Evolutionary conservation across 2,797 vertebrate species (phyloP).

Genomic region (Lophotriccus pileatus): DNA sequence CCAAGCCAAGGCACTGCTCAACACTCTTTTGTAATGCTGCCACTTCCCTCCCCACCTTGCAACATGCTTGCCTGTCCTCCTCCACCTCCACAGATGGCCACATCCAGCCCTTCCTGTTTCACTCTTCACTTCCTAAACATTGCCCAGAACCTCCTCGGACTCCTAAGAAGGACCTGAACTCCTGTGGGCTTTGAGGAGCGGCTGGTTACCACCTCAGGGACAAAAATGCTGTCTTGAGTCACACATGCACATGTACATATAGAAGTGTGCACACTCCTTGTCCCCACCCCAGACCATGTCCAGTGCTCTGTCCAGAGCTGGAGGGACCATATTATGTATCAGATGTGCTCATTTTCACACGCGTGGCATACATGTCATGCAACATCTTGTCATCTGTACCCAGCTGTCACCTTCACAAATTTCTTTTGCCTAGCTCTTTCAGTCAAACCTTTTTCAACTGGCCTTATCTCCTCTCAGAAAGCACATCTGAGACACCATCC

Average conservation of each 20-base stretch:
- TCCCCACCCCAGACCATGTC: not conserved
- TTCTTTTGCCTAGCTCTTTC: not conserved
- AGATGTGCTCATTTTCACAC: not conserved
- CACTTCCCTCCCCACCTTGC: not conserved
- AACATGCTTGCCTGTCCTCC: not conserved
- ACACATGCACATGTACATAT: fast-evolving
- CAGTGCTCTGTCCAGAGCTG: not conserved
- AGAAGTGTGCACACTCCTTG: not conserved
- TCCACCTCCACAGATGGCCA: constrained; percentile 5
- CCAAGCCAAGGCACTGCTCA: not conserved
- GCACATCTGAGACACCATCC: not conserved
- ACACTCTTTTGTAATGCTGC: not conserved
- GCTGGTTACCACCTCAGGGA: not conserved
- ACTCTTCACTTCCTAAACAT: not conserved
- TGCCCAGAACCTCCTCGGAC: not conserved
- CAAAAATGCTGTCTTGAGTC: not conserved
- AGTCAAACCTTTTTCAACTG: not conserved
- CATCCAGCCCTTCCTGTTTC: constrained; percentile 37
- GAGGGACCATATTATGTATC: not conserved
- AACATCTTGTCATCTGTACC: not conserved
- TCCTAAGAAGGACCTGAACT: not conserved
- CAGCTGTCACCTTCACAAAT: not conserved
- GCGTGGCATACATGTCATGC: fast-evolving
- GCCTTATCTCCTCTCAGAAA: not conserved
- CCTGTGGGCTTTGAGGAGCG: not conserved